Percentiles rank a stretch among this genome's conserved stretches.
Evolutionary conservation across 1,140 invertebrate species (phyloP).

Genomic region (Adoxophyes honmai): DNA sequence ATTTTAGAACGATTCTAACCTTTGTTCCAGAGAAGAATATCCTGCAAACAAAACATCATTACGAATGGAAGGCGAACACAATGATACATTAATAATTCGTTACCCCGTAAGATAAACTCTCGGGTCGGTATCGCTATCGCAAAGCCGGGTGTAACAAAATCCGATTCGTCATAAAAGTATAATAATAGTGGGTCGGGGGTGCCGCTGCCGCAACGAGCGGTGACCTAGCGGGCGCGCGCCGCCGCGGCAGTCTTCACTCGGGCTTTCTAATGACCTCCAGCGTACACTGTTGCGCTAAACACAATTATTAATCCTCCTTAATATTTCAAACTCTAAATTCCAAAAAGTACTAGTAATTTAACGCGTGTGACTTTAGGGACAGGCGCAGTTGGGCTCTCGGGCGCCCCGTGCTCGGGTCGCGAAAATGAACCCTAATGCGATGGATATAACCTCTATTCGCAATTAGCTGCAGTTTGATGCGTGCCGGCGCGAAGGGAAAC

Average conservation of each 20-base stretch:
- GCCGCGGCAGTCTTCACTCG: conserved; percentile 72
- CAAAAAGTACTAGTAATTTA: conserved; percentile 47
- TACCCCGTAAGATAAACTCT: conserved; percentile 34
- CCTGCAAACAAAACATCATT: background rate
- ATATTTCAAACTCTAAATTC: conserved; percentile 48
- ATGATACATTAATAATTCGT: conserved; percentile 11
- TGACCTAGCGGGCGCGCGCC: conserved; percentile 71
- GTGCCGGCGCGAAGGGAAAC: conserved; percentile 38
- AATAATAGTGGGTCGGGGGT: conserved; percentile 73
- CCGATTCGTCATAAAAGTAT: conserved; percentile 75
- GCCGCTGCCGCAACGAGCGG: conserved; percentile 60
- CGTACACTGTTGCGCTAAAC: conserved; percentile 61
- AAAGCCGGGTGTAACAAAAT: conserved; percentile 51
- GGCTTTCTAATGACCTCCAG: conserved; percentile 74
- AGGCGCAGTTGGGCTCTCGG: conserved; percentile 41
- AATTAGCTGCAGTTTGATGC: conserved; percentile 43
- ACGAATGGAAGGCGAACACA: conserved; percentile 5
- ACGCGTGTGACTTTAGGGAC: conserved; percentile 45
- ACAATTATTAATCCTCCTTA: conserved; percentile 36
- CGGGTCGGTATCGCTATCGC: conserved; percentile 37
- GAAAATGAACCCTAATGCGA: conserved; percentile 65
- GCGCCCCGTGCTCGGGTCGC: conserved; percentile 28
- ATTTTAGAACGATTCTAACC: too few relatives aligned
- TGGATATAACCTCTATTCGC: conserved; percentile 55
- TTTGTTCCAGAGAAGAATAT: too few relatives aligned